A percentile compares a stretch with the other conserved stretches of the same genome.
Conservation (phyloP, 2,888 invertebrate genomes). For the Eristalis pertinax region DNA sequence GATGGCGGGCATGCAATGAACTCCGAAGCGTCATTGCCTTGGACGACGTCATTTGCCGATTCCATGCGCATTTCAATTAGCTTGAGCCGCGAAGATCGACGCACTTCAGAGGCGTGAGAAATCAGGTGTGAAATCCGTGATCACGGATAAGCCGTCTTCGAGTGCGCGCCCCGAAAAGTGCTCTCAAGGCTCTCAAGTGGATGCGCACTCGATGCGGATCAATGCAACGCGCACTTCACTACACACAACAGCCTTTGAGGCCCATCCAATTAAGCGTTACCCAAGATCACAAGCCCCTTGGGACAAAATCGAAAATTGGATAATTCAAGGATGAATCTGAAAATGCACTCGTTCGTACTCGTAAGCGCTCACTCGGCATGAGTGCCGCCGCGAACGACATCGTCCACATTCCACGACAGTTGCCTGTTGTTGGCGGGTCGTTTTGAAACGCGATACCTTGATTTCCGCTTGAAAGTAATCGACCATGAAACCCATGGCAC, state of each 20-base stretch:
- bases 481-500: constrained; percentile 54
- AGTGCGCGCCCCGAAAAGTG: neutral
- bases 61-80: neutral
- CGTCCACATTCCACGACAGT: constrained; percentile 9
- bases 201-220: neutral
- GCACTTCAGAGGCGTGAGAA: neutral
- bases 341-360: neutral
- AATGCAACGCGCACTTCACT: constrained; percentile 1
- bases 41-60: neutral
- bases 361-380: neutral
- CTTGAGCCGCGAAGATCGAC: neutral
- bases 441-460: constrained; percentile 49
- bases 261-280: constrained; percentile 16
- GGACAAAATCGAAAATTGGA: constrained; percentile 16
- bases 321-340: constrained; percentile 49
- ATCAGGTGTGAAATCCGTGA: constrained; percentile 22
- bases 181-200: constrained; percentile 8
- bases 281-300: constrained; percentile 29
- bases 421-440: neutral
- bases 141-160: neutral
- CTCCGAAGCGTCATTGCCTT: neutral
- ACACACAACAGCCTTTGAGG: constrained; percentile 9
- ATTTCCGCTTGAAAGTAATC: constrained; percentile 68
- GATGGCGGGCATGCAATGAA: neutral
- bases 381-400: neutral